phyloP scores from a whole-genome alignment of 2,797 vertebrate species.

The Tarsius wallacei region DNA sequence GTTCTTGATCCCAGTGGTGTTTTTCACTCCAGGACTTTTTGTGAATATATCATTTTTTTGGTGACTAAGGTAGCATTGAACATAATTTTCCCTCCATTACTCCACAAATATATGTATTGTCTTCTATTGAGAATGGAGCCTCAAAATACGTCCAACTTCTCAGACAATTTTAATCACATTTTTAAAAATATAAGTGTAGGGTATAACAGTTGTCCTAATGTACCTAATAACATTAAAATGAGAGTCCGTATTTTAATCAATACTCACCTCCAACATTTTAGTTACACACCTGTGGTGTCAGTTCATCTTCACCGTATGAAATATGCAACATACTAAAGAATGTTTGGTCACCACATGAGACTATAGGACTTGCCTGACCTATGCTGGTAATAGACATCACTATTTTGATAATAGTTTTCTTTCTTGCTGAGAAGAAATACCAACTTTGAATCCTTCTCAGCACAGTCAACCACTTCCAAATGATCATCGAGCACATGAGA shows the following conservation, averaged over 20 bases:
- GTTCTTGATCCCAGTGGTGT: background rate
- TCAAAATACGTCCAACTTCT: slow-evolving; percentile 44
- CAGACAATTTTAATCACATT: slow-evolving; percentile 2
- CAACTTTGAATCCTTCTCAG: slow-evolving; percentile 1
- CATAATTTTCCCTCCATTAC: background rate
- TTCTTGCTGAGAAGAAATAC: background rate
- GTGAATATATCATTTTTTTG: background rate
- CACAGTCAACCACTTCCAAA: slow-evolving; percentile 39
- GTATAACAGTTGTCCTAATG: background rate
- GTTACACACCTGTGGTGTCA: background rate
- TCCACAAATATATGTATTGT: background rate
- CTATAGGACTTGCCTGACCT: background rate
- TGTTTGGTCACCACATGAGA: background rate
- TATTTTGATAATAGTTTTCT: background rate
- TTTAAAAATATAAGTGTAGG: background rate
- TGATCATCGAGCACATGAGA: background rate
- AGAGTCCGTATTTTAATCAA: background rate
- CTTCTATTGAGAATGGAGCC: background rate
- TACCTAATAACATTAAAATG: background rate
- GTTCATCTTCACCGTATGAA: background rate
- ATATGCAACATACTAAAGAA: slow-evolving; percentile 17
- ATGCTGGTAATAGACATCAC: accelerated
- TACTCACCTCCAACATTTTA: background rate
- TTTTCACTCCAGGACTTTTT: background rate
- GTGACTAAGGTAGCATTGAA: background rate